Evolutionary conservation across 1,140 invertebrate genomes (phyloP).

Genomic region (Ooceraea biroi): DNA sequence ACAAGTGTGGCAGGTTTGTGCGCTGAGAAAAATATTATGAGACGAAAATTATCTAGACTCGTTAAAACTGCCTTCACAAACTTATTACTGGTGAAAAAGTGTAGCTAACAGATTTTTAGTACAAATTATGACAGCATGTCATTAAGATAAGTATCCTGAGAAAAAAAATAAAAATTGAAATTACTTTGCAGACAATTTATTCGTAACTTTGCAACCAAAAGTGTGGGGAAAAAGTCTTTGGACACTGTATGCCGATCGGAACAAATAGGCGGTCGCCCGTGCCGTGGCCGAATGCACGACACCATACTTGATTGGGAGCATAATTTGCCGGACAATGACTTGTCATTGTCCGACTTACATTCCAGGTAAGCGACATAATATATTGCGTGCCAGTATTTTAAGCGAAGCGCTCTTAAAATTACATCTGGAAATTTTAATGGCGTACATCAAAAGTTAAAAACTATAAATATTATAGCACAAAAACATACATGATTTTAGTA

Average conservation of each 20-base stretch:
- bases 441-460: background rate
- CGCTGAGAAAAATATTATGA: conserved; percentile 40
- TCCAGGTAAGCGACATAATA: conserved; percentile 89
- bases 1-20: conserved; percentile 93
- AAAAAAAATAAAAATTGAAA: conserved; percentile 7
- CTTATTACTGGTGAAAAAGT: background rate
- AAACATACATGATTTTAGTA: conserved; percentile 1
- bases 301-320: conserved; percentile 99
- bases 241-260: conserved; percentile 91
- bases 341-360: conserved; percentile 94
- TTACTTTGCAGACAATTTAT: conserved; percentile 92
- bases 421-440: background rate
- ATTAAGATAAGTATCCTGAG: background rate
- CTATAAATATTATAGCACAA: conserved; percentile 5
- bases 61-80: background rate
- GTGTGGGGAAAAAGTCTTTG: conserved; percentile 96
- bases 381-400: background rate
- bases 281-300: conserved; percentile 95
- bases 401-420: background rate
- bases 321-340: conserved; percentile 95
- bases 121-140: too few relatives aligned
- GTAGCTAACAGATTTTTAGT: too few relatives aligned
- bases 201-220: conserved; percentile 91
- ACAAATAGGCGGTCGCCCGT: conserved; percentile 89
- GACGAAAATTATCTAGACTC: conserved; percentile 44